phyloP scores from a whole-genome alignment of 2,113 vertebrate species.

The Trematomus loennbergii region DNA sequence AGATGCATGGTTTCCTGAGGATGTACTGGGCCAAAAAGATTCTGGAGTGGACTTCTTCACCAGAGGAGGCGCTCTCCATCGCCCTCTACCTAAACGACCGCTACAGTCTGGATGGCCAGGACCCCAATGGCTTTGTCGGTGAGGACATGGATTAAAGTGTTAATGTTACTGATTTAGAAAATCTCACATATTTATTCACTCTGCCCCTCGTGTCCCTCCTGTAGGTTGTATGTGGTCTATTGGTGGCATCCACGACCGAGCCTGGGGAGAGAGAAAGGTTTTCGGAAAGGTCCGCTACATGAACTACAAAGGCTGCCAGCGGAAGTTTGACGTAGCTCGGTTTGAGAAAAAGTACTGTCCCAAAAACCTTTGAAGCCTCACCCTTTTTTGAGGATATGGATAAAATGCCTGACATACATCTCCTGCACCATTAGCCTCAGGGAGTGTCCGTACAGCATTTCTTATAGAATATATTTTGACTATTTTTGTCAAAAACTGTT shows the following conservation, averaged over 20 bases:
- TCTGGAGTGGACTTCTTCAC: conserved; percentile 90
- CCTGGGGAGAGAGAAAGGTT: conserved; percentile 87
- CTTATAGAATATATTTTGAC: neutral
- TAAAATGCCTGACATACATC: neutral
- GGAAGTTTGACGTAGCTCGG: conserved; percentile 88
- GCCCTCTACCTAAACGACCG: conserved; percentile 90
- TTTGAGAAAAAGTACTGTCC: conserved; percentile 86
- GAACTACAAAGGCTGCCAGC: conserved; percentile 92
- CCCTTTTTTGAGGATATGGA: neutral
- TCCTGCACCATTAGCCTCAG: conserved; percentile 9
- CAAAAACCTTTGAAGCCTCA: conserved; percentile 37
- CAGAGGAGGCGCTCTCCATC: conserved; percentile 88
- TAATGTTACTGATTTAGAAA: neutral
- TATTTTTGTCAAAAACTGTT: too few relatives aligned
- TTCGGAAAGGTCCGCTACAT: conserved; percentile 94
- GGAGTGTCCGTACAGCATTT: neutral
- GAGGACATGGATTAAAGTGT: conserved; percentile 41
- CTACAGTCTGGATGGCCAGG: conserved; percentile 87
- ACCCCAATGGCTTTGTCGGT: conserved; percentile 89
- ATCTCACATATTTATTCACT: neutral
- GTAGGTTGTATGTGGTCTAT: conserved; percentile 94
- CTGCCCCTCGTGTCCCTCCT: neutral
- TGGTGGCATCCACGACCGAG: conserved; percentile 91
- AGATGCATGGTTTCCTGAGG: conserved; percentile 91
- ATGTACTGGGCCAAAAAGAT: conserved; percentile 98